These are phyloP conservation scores for Spisula solida DNA, from an alignment of 2,888 invertebrate species.

Conservation along the genomic window DNA sequence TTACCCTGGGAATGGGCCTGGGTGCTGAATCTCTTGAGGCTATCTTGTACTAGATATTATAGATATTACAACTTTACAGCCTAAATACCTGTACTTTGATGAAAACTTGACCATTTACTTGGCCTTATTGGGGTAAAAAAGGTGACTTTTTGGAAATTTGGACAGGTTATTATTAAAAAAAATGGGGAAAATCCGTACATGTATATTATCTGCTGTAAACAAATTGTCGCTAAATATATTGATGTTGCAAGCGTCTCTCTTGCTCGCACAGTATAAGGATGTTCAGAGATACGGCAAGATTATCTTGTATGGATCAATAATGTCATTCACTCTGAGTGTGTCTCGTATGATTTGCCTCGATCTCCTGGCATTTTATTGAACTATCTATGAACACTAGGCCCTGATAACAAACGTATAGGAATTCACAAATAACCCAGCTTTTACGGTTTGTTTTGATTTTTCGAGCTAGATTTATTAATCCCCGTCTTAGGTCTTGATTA, in stretches of 20 bases:
- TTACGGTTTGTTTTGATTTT: neutral
- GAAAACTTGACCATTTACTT: no score
- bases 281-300: conserved; percentile 29
- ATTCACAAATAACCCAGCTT: neutral
- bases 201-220: neutral
- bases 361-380: conserved; percentile 33
- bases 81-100: no score
- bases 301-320: conserved; percentile 42
- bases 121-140: no score
- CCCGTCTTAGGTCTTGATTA: neutral
- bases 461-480: neutral
- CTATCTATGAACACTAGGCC: neutral
- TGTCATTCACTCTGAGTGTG: conserved; percentile 31
- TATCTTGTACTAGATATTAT: no score
- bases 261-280: neutral
- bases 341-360: conserved; percentile 33
- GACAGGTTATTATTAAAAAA: no score
- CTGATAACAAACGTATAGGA: neutral
- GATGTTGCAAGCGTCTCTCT: neutral
- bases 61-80: neutral
- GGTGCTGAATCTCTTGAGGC: no score
- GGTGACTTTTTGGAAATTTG: no score
- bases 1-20: no score
- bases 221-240: neutral
- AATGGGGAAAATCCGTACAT: neutral